These are phyloP conservation scores for Podiceps cristatus DNA, from an alignment of 2,113 vertebrate species.

Conservation along the genomic window DNA sequence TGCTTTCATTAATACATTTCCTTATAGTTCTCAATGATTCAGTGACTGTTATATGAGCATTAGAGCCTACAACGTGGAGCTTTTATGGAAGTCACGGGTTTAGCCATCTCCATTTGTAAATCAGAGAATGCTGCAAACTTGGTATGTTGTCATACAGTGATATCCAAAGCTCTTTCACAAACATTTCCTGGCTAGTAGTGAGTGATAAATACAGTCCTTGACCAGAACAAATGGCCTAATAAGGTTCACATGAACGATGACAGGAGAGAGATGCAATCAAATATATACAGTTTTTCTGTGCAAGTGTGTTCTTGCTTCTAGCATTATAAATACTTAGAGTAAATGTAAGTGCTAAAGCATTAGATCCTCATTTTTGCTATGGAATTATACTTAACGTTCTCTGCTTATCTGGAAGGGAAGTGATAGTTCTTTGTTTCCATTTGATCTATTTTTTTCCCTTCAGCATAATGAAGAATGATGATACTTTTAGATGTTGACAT, in stretches of 20 bases:
- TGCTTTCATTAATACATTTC: not conserved
- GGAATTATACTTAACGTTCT: not conserved
- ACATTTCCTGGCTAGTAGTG: not conserved
- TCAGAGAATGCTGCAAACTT: not conserved
- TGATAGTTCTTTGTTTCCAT: conserved; percentile 44
- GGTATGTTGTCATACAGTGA: not conserved
- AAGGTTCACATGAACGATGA: not conserved
- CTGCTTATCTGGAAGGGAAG: conserved; percentile 13
- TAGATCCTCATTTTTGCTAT: conserved; percentile 23
- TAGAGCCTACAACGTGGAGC: not conserved
- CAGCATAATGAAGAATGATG: conserved; percentile 63
- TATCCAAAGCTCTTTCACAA: not conserved
- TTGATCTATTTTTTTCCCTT: conserved; percentile 51
- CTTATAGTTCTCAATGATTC: not conserved
- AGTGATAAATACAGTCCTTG: not conserved
- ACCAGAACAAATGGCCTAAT: not conserved
- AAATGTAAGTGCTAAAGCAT: not conserved
- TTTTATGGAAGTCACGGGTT: not conserved
- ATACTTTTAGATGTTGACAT: conserved; percentile 66
- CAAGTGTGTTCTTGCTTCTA: not conserved
- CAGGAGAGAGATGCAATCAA: not conserved
- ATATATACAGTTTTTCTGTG: not conserved
- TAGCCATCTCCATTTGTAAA: not conserved
- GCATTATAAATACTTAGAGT: not conserved
- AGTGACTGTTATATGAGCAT: not conserved